phyloP scores from a whole-genome alignment of 2,888 invertebrate species.

The Microplitis deprimator region DNA sequence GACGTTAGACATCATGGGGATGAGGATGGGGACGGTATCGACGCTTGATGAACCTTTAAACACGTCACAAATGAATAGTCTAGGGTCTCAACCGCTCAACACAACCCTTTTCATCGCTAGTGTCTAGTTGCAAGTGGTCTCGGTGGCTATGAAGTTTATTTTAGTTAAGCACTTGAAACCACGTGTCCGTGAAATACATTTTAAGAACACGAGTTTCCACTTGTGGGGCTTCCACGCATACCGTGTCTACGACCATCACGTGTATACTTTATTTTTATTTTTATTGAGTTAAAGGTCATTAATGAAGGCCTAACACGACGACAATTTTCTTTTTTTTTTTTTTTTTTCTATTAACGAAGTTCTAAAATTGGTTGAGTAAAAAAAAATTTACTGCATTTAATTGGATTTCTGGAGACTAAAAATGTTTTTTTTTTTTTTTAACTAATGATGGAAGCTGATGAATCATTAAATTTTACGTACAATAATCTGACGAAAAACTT shows the following conservation, averaged over 20 bases:
- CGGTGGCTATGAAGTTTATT: slow-evolving; percentile 63
- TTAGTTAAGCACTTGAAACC: slow-evolving; percentile 45
- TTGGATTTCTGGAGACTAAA: too few species aligned
- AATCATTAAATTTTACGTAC: too few species aligned
- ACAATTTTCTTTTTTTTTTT: neutral
- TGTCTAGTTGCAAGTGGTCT: slow-evolving; percentile 39
- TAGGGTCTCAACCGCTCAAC: slow-evolving; percentile 2
- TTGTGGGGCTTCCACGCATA: slow-evolving; percentile 50
- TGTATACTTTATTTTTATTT: neutral
- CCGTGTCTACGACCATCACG: neutral
- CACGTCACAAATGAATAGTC: neutral
- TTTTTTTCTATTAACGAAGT: neutral
- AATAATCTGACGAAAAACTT: too few species aligned
- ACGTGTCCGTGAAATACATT: slow-evolving; percentile 41
- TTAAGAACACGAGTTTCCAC: slow-evolving; percentile 66
- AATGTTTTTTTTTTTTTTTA: too few species aligned
- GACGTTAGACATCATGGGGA: neutral
- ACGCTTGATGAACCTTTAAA: neutral
- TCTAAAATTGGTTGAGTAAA: neutral
- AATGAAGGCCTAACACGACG: neutral
- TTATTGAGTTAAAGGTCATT: neutral
- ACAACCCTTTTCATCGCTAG: neutral
- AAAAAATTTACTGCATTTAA: too few species aligned
- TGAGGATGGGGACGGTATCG: neutral
- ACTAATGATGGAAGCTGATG: too few species aligned